Evolutionary conservation across 2,797 vertebrate genomes (phyloP).

Genomic region (Poecilia velifera): DNA sequence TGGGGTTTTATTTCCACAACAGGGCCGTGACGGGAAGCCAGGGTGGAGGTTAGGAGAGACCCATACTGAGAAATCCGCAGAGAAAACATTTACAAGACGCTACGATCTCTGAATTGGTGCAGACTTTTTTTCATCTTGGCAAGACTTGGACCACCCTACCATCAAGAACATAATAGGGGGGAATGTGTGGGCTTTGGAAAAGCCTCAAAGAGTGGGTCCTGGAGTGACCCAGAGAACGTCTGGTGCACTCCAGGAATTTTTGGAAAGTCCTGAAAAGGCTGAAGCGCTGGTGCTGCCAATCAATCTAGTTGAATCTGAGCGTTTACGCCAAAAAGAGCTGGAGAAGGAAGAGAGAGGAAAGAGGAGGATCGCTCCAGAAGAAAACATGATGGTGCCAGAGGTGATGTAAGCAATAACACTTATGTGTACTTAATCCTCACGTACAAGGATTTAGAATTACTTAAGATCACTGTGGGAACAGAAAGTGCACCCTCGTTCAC

Average conservation of each 20-base stretch:
- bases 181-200: background rate
- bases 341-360: slow-evolving; percentile 1
- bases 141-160: background rate
- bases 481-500: background rate
- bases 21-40: background rate
- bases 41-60: background rate
- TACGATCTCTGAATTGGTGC: background rate
- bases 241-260: background rate
- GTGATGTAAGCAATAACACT: background rate
- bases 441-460: background rate
- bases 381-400: background rate
- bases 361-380: background rate
- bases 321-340: background rate
- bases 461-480: background rate
- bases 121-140: background rate
- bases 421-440: background rate
- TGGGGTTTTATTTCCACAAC: background rate
- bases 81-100: background rate
- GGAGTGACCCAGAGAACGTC: background rate
- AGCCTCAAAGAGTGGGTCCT: background rate
- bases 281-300: background rate
- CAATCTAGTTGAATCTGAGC: background rate
- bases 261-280: background rate
- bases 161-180: background rate
- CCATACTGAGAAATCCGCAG: background rate